These are phyloP conservation scores for Strigamia maritima DNA, from an alignment of 2,888 invertebrate genomes.

Conservation along the genomic window DNA sequence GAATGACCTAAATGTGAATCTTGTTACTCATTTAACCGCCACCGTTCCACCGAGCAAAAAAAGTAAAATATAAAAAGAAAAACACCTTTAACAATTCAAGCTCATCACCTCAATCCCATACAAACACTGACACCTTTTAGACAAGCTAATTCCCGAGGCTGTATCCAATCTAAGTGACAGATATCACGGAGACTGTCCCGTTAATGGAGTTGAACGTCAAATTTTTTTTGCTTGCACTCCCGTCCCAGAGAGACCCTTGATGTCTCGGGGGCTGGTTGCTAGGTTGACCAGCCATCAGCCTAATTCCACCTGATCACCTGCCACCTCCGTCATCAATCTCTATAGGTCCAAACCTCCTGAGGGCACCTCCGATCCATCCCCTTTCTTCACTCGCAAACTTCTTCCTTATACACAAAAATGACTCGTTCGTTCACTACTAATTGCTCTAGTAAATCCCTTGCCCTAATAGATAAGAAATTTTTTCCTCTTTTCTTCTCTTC, in stretches of 20 bases:
- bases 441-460: slow-evolving; percentile 20
- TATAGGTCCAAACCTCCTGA: slow-evolving; percentile 9
- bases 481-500: slow-evolving; percentile 9
- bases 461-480: slow-evolving; percentile 23
- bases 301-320: slow-evolving; percentile 23
- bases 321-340: slow-evolving; percentile 23
- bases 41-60: background rate
- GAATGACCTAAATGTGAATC: too few relatives aligned
- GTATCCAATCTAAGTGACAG: slow-evolving; percentile 20
- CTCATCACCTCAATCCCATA: slow-evolving; percentile 1
- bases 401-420: background rate
- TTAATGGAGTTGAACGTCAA: slow-evolving; percentile 23
- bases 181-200: slow-evolving; percentile 5
- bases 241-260: slow-evolving; percentile 16
- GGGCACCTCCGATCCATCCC: background rate
- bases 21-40: too few relatives aligned
- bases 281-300: slow-evolving; percentile 19
- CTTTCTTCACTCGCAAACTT: background rate
- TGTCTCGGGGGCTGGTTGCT: slow-evolving; percentile 6
- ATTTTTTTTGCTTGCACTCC: background rate
- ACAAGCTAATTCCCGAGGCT: slow-evolving; percentile 15
- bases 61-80: too few relatives aligned
- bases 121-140: slow-evolving; percentile 8
- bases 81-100: background rate
- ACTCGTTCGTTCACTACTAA: background rate